Evolutionary conservation across 2,113 vertebrate genomes (phyloP), one percentile per base, ranked within the genome.

Genomic region (Dipodomys merriami): DNA sequence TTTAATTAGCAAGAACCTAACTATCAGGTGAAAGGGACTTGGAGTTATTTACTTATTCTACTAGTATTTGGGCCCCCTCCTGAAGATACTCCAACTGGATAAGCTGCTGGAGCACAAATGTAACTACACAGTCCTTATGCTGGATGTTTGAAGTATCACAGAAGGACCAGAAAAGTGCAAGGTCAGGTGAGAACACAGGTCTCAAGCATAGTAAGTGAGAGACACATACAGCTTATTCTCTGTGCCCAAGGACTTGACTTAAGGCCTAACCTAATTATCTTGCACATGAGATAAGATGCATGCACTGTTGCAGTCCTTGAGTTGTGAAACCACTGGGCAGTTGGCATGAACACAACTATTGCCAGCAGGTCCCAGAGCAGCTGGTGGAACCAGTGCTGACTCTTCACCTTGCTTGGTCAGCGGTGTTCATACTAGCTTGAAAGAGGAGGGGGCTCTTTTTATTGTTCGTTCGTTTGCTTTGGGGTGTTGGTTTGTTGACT

Each of bases 71-170:
- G 6, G n/a, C 27, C 29, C 74, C n/a, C 12, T 4, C 9, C n/a
- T 18, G n/a, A 39, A 29, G 19, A 69, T 16, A 35, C 3, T 6
- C 30, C 8, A 16, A 6, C 2, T 6, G 0, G 13, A 0, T 33
- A 23, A 29, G 1, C 33, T 33, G 1, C 25, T 20, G 4, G 19
- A 29, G 16, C 20, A 62, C 49, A 62, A 25, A 33, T 4, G 0
- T 15, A 33, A 64, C 33, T 22, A 67, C 8, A 1, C 3, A 35
- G 1, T 19, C 46, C 27, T 84, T 53, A 18, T 19, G 29, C 19
- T 46, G 29, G 6, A 23, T 49, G 27, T 76, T 35, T 22, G 8
- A 22, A 44, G 30, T 1, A 27, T n/a, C 39, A 53, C 2, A 20
- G 23, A 46, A 60, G 22, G 19, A 35, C 9, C 18, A 12, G 46